Conservation (phyloP, 2,113 vertebrate genomes). For the Gobiocypris rarus region DNA sequence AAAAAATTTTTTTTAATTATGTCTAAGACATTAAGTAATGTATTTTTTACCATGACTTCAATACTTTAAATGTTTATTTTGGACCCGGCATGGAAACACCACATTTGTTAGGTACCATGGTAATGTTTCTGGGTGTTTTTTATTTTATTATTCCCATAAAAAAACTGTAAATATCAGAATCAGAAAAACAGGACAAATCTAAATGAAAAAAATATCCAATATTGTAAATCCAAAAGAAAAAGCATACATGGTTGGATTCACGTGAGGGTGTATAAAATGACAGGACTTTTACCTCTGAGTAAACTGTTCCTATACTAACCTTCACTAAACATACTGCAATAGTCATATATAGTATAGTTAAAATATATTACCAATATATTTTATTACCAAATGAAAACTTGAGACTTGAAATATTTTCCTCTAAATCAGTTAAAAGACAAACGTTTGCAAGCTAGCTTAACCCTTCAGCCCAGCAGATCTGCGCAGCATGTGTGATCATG, state of each 20-base stretch:
- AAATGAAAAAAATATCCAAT: no score
- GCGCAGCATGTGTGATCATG: background rate
- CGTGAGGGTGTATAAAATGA: no score
- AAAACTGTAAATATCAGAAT: background rate
- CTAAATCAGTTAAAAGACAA: background rate
- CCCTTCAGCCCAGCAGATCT: background rate
- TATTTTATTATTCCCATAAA: background rate
- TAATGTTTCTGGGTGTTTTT: background rate
- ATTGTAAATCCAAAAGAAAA: no score
- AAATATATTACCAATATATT: no score
- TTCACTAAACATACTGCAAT: no score
- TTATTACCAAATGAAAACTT: background rate
- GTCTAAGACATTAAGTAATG: background rate
- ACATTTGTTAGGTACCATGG: background rate
- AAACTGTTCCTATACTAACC: no score
- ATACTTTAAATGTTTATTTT: background rate
- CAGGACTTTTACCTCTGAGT: no score
- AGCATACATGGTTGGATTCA: no score
- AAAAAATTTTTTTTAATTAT: background rate
- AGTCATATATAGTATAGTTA: no score
- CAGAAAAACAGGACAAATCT: no score
- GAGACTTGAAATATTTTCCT: background rate
- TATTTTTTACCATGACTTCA: background rate
- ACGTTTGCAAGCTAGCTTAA: background rate
- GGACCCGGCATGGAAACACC: background rate